Conservation (phyloP, 2,797 vertebrate species). For the Erithacus rubecula region DNA sequence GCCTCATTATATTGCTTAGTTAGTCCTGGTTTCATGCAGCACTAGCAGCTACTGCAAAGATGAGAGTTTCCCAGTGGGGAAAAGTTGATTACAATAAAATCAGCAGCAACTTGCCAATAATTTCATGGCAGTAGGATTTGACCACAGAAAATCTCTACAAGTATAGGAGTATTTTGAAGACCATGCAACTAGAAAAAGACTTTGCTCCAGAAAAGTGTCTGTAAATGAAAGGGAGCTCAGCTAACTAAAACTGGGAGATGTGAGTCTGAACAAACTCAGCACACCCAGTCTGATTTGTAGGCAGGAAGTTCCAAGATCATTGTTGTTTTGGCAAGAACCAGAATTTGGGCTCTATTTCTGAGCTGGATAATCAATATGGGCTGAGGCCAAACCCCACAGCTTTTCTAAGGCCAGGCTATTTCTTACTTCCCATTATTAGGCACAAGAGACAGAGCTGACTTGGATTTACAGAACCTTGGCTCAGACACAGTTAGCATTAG, state of each 20-base stretch:
- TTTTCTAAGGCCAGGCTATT: conserved; percentile 39
- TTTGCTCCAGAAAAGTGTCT: not conserved
- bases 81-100: not conserved
- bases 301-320: not conserved
- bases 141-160: not conserved
- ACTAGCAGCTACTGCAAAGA: not conserved
- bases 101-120: not conserved
- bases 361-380: not conserved
- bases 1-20: not conserved
- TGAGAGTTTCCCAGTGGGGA: not conserved
- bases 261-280: not conserved
- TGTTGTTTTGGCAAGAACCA: conserved; percentile 10
- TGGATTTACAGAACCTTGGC: conserved; percentile 24
- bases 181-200: not conserved
- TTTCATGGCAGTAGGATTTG: not conserved
- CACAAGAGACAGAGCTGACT: conserved; percentile 39
- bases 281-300: not conserved
- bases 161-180: not conserved
- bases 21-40: not conserved
- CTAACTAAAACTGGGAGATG: not conserved
- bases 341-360: conserved; percentile 29
- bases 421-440: conserved; percentile 42
- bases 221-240: not conserved
- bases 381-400: conserved; percentile 8
- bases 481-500: not conserved